A percentile compares a stretch with the other conserved stretches of the same genome.
phyloP scores from a whole-genome alignment of 2,797 vertebrate genomes.

The Podarcis siculus region DNA sequence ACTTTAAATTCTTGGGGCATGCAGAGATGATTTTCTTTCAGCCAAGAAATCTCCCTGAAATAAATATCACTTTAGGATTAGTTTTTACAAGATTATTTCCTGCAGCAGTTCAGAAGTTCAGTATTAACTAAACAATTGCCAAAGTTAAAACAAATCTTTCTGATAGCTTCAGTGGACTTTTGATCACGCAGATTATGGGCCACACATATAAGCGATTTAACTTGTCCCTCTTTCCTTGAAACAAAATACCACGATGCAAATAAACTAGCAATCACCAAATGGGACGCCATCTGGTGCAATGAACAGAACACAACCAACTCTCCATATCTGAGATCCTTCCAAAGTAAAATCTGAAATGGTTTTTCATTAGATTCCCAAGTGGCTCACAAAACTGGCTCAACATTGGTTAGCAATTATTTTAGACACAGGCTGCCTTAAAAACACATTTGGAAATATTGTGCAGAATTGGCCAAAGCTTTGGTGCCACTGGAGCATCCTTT shows the following conservation, averaged over 20 bases:
- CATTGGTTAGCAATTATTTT: constrained; percentile 55
- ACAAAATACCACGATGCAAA: constrained; percentile 71
- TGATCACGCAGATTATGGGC: constrained; percentile 62
- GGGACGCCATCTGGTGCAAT: constrained; percentile 73
- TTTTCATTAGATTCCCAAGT: constrained; percentile 57
- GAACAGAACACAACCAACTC: constrained; percentile 62
- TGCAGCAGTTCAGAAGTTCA: constrained; percentile 45
- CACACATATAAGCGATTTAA: constrained; percentile 70
- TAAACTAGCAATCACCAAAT: constrained; percentile 74
- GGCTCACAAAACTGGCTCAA: constrained; percentile 52
- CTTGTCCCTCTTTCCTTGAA: constrained; percentile 67
- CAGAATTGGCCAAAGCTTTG: not conserved
- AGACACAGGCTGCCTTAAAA: constrained; percentile 28
- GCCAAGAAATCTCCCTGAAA: not conserved
- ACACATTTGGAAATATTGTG: constrained; percentile 9
- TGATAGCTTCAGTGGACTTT: constrained; percentile 64
- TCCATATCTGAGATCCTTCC: constrained; percentile 62
- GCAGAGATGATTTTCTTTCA: not conserved
- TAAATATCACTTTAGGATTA: constrained; percentile 27
- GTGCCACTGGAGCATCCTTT: not conserved
- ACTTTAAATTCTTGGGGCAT: constrained; percentile 1
- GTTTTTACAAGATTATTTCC: constrained; percentile 44
- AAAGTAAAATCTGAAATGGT: constrained; percentile 67
- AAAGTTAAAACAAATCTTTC: constrained; percentile 65
- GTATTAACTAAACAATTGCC: constrained; percentile 51